Base-by-base conservation (phyloP, 2,888 invertebrate species). In the Petrolisthes manimaculis region DNA sequence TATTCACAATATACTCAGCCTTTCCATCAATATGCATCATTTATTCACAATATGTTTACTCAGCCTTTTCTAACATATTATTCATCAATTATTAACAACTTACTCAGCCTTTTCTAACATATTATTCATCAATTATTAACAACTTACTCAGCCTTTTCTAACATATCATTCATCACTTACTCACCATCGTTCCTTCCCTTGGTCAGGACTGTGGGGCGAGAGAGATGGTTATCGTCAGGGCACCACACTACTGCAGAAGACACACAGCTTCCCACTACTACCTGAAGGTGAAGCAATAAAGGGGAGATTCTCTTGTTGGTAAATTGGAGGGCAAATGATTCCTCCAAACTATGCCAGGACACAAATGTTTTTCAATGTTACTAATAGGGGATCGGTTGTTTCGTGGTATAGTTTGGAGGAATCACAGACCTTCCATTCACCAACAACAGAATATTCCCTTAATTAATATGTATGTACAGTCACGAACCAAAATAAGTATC, bases 181-280 rank as follows among this genome's bases (percentile, higher is more conserved):
- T 61, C 9, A 61, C 3, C 61, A 12, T 12, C 18, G 0, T 61
- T 61, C 18, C 6, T 71, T 21, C 4, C 1, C n/a, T 6, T 21
- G 0, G 21, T n/a, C 89, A 93, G 92, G 93, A n/a, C 92, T 93
- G 88, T 90, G 92, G 88, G 93, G 93, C 4, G 93, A 93, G 84
- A 91, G 91, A 80, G 92, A 92, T 14, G 89, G 91, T 5, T 92
- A 92, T 86, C 89, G 92, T 83, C 92, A 92, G 18, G 93, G 93
- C 8, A 91, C 92, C 74, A 93, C 92, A 6, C 91, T 92, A 18
- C 92, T 92, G 9, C 92, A 92, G 91, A 93, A 93, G 89, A 92
- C 92, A 0, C 93, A 93, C 90, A 91, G 92, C 12, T 91, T 92
- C 74, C 91, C 91, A 1, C 84, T 88, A 14, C 81, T 84, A 21